phyloP scores from a whole-genome alignment of 2,113 vertebrate species.

The Oceanites oceanicus region DNA sequence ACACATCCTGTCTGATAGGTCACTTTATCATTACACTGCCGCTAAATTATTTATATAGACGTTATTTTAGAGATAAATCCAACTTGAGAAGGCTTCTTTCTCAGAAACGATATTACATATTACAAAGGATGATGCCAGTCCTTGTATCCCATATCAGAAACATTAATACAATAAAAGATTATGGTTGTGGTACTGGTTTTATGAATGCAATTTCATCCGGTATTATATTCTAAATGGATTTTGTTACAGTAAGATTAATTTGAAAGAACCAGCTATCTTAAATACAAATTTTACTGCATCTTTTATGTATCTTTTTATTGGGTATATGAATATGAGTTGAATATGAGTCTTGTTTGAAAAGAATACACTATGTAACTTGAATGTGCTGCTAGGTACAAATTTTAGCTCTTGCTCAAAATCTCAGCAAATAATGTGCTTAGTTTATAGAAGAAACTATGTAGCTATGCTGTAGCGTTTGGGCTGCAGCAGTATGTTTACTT shows the following conservation, averaged over 20 bases:
- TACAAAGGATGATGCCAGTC: background rate
- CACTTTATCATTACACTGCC: background rate
- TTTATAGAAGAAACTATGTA: background rate
- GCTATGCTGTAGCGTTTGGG: background rate
- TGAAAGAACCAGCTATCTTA: conserved; percentile 10
- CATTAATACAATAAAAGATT: conserved; percentile 32
- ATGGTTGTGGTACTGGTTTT: conserved; percentile 10
- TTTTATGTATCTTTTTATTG: conserved; percentile 26
- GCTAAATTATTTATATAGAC: background rate
- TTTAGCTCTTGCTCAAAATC: background rate
- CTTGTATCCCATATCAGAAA: background rate
- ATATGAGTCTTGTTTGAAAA: conserved; percentile 1
- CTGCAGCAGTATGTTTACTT: background rate
- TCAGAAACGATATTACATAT: background rate
- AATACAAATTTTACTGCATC: conserved; percentile 44
- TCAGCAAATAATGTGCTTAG: background rate
- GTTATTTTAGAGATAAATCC: background rate
- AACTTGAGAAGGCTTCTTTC: background rate
- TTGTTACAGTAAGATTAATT: conserved; percentile 41
- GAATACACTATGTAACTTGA: conserved; percentile 4
- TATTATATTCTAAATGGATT: conserved; percentile 50
- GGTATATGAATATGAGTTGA: background rate
- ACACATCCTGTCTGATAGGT: background rate
- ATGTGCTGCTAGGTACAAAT: background rate
- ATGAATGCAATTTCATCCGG: conserved; percentile 33